Percentiles rank a stretch among this genome's conserved stretches.
These are phyloP conservation scores for Lipotes vexillifer DNA, from an alignment of 2,113 vertebrate species.

Conservation along the genomic window DNA sequence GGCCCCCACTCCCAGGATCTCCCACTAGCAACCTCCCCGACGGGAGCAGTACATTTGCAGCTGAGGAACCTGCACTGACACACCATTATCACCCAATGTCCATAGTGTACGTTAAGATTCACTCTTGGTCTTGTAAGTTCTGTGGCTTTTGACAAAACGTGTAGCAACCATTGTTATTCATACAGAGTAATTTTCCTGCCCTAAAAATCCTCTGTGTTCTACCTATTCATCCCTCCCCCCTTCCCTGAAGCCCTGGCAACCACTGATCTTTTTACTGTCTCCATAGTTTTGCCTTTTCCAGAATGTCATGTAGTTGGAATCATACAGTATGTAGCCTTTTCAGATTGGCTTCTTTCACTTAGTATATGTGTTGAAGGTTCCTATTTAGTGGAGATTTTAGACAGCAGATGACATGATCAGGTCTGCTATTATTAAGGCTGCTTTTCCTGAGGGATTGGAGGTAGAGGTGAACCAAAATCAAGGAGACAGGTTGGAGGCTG, in stretches of 20 bases:
- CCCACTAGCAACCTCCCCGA: accelerated
- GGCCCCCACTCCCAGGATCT: accelerated
- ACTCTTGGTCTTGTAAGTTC: not conserved
- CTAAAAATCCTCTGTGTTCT: not conserved
- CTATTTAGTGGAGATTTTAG: not conserved
- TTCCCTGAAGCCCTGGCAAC: not conserved
- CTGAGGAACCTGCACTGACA: not conserved
- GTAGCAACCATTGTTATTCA: not conserved
- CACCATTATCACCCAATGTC: not conserved
- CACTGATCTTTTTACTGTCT: not conserved
- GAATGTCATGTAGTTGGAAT: not conserved
- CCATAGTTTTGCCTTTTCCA: not conserved
- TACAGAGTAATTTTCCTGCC: not conserved
- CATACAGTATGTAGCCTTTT: not conserved
- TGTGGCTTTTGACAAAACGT: not conserved
- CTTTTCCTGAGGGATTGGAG: not conserved
- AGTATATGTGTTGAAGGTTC: not conserved
- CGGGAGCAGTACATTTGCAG: not conserved
- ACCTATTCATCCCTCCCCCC: accelerated
- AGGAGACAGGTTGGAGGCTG: not conserved
- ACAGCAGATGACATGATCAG: not conserved
- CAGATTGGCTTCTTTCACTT: not conserved
- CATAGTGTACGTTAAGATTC: not conserved
- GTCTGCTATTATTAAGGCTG: not conserved
- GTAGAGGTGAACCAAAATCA: not conserved